Evolutionary conservation across 2,888 invertebrate species (phyloP), one percentile per base, ranked within the genome.

Genomic region (Scrobipalpa atriplicella): DNA sequence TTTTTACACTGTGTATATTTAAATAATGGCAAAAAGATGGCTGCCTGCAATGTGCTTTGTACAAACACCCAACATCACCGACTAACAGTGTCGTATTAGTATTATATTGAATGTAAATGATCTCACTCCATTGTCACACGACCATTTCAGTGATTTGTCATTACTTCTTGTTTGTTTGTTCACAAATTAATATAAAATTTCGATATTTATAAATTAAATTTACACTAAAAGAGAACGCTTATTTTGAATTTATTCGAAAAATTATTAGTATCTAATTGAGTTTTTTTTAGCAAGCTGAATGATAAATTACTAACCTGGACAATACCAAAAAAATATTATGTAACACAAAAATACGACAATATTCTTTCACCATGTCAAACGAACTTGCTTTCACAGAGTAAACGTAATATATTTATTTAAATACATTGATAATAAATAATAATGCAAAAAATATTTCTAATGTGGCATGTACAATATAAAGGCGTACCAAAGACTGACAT

Each of bases 101-200:
- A 91, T 92, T 92, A 90, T 89, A 84, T 86, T 87, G 87, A 89
- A 86, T 88, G 85, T 84, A 84, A 85, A 86, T 92, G 92, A 92
- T 92, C 92, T 92, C 92, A 92, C 87, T 87, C 82, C 85, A 83
- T 85, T 88, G 89, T 92, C 90, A 89, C 90, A 89, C 84, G 78
- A 80, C 79, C 82, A 80, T 76, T 79, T 75, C 73, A 76, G 83
- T 85, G 83, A 85, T 83, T 81, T 86, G 85, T 86, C 84, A 83
- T 79, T 76, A 69, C 63, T 43, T 61, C 63, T 66, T 63, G 65
- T 60, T 43, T 62, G 8, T 43, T 60, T n/a, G 58, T 36, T 39
- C 38, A 60, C 36, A 39, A 60, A 47, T 47, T n/a, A 47, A n/a
- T 16, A 47, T 13, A 43, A 47, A 47, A 47, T 16, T 47, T 16